Conservation (phyloP, 2,797 vertebrate species). For the Cetoscarus ocellatus region DNA sequence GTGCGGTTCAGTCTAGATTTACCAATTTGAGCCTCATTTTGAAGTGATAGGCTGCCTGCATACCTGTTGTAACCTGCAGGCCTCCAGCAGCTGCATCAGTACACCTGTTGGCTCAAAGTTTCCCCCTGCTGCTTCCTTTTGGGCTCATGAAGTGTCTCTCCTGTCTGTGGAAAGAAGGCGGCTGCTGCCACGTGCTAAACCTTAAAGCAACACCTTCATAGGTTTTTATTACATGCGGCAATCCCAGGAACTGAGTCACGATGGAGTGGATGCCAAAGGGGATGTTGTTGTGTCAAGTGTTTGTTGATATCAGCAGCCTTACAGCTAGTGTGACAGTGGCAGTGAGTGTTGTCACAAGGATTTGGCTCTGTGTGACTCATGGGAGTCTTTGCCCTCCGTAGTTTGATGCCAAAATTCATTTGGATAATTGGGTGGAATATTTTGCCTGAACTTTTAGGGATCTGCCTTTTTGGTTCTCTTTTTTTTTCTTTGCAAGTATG, state of each 20-base stretch:
- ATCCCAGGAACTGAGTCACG: constrained; percentile 53
- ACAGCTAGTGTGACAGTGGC: constrained; percentile 38
- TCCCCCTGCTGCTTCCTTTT: constrained; percentile 55
- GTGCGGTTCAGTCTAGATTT: constrained; percentile 42
- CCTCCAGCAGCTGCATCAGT: constrained; percentile 59
- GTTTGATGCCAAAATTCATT: constrained; percentile 11
- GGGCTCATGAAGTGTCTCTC: constrained; percentile 47
- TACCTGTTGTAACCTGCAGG: constrained; percentile 62
- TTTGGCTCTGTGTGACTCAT: constrained; percentile 32
- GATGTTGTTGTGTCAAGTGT: constrained; percentile 50
- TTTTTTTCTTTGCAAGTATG: constrained; percentile 14
- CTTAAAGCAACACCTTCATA: constrained; percentile 53
- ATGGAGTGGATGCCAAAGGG: constrained; percentile 28
- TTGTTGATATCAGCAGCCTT: constrained; percentile 55
- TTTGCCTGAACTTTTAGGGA: constrained; percentile 7
- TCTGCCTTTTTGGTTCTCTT: background rate
- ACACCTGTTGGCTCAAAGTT: constrained; percentile 69
- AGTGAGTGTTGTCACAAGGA: constrained; percentile 38
- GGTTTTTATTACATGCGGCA: constrained; percentile 31
- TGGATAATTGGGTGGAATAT: constrained; percentile 6
- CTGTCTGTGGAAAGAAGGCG: constrained; percentile 45
- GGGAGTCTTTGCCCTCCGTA: background rate
- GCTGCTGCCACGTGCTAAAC: constrained; percentile 67
- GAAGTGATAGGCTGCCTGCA: constrained; percentile 28
- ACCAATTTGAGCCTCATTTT: constrained; percentile 30